Conservation (phyloP, 2,888 invertebrate genomes). For the Hipparchia sbordonii region DNA sequence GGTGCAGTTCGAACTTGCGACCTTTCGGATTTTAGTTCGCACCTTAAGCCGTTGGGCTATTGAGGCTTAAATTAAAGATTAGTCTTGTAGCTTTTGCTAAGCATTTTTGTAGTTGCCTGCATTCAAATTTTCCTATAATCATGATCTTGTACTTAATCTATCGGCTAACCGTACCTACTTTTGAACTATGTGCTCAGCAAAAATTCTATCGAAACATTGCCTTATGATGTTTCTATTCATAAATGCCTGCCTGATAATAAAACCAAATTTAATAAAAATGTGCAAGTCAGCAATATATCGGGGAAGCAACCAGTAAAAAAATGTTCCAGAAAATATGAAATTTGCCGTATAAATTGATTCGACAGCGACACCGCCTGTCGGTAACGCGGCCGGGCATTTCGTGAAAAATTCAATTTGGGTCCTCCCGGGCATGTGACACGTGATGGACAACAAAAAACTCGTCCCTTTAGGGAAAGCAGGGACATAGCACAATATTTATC, state of each 20-base stretch:
- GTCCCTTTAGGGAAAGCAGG: not conserved
- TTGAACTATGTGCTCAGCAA: no score
- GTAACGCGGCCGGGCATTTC: conserved; percentile 47
- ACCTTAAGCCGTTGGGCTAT: no score
- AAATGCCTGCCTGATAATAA: no score
- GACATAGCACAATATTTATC: not conserved
- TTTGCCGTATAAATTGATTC: conserved; percentile 57
- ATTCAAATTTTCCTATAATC: not conserved
- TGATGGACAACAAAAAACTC: conserved; percentile 26
- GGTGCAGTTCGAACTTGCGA: no score
- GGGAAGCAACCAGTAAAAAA: conserved; percentile 24
- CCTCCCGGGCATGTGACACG: conserved; percentile 46
- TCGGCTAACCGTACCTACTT: no score
- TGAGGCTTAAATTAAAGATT: not conserved
- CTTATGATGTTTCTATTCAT: not conserved
- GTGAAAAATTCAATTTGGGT: conserved; percentile 62
- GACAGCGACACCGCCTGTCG: conserved; percentile 48
- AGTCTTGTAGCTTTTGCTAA: not conserved
- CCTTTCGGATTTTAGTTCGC: no score
- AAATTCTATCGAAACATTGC: not conserved
- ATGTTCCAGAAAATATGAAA: conserved; percentile 54
- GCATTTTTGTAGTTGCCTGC: not conserved
- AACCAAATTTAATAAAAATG: conserved; percentile 2
- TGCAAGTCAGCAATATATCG: conserved; percentile 6
- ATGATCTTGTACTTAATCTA: no score